Evolutionary conservation across 2,888 invertebrate species (phyloP), one percentile per base, ranked within the genome.

Genomic region (Ariolimax columbianus): DNA sequence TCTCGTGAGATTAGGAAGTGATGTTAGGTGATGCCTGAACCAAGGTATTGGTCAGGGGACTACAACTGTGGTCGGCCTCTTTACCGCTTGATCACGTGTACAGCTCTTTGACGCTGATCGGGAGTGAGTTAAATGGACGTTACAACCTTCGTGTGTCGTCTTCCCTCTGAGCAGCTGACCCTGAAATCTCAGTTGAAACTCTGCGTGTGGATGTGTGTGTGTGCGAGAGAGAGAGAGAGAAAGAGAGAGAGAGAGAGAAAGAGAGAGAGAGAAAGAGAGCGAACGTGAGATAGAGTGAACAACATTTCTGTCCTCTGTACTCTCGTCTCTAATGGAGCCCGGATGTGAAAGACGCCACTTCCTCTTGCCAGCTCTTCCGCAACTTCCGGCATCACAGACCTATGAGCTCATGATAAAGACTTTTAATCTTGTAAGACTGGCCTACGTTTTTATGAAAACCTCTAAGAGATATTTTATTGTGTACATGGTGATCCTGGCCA

Each of bases 121-220:
- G 78, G 81, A 86, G 84, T 84, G 78, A 82, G 79, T 77, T 86
- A 82, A 85, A 86, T 79, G 84, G 84, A 82, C 84, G 82, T 68
- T 70, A 84, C 78, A 78, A 85, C 86, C 83, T 86, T 85, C 86
- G 86, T 72, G 66, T 79, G 82, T 84, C 84, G 84, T 85, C n/a
- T n/a, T n/a, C 73, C 73, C 72, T 77, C n/a, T 82, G 72, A 78
- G 81, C 38, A 70, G 68, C 63, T 79, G 75, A 82, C 82, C 70
- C 75, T 75, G 75, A 75, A 75, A 59, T 73, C 43, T 36, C n/a
- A 9, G 72, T 38, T 30, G 68, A 66, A 66, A n/a, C n/a, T n/a
- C n/a, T n/a, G n/a, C n/a, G n/a, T n/a, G n/a, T n/a, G n/a, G n/a
- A n/a, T n/a, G n/a, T n/a, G n/a, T n/a, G n/a, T n/a, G n/a, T n/a